A percentile compares a stretch with the other conserved stretches of the same genome.
Conservation (phyloP, 1,140 invertebrate species). For the Holotrichia oblita region DNA sequence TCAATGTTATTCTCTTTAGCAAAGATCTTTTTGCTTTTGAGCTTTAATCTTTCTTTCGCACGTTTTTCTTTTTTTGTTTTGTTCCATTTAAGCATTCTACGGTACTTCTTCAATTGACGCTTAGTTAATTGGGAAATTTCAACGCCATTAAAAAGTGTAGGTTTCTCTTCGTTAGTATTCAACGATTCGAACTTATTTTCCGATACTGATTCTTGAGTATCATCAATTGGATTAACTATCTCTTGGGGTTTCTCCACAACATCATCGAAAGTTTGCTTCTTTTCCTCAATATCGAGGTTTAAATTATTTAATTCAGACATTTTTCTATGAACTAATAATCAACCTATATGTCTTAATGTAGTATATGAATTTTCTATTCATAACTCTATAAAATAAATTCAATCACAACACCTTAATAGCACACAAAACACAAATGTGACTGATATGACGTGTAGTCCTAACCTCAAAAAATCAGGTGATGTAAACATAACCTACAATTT, state of each 20-base stretch:
- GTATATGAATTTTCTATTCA: not conserved
- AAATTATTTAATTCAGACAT: not conserved
- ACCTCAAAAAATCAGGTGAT: not conserved
- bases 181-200: not conserved
- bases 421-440: not conserved
- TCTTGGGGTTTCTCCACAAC: not conserved
- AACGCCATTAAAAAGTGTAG: conserved; percentile 56
- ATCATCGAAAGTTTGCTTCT: not conserved
- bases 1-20: conserved; percentile 73
- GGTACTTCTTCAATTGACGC: conserved; percentile 68
- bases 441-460: not conserved
- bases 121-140: conserved; percentile 63
- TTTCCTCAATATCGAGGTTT: not conserved
- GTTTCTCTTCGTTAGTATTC: not conserved
- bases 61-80: conserved; percentile 68
- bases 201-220: not conserved
- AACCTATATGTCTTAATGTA: not conserved
- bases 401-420: not conserved
- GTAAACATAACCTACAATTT: not conserved
- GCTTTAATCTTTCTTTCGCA: conserved; percentile 71
- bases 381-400: not conserved
- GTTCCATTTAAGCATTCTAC: conserved; percentile 69
- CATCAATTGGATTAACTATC: not conserved
- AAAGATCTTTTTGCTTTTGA: conserved; percentile 71
- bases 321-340: not conserved